Evolutionary conservation across 2,113 vertebrate species (phyloP), one percentile per base, ranked within the genome.

Genomic region (Henicopernis longicauda): DNA sequence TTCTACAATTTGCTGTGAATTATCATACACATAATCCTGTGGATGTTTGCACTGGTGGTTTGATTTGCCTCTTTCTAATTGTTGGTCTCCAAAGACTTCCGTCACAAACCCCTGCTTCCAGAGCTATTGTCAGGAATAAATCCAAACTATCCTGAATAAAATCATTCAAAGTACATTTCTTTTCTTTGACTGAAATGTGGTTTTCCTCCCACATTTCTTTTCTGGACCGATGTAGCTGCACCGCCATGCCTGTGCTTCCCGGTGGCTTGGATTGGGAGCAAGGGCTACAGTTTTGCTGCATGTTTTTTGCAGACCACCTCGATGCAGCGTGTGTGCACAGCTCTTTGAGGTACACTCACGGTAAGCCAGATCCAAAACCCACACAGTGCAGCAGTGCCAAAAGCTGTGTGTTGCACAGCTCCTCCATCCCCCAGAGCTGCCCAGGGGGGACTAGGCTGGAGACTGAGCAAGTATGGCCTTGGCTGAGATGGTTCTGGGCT

Each of bases 1-100:
- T 65, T 59, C 58, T 88, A 21, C 58, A 47, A 13, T 25, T 93
- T 80, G 96, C 90, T 96, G 93, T 97, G 97, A 94, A 94, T 88
- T 66, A 20, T 21, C 49, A 13, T n/a, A 14, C 12, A 21, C 9
- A 1, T 44, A 55, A n/a, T 70, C 78, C 62, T 22, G 25, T 66
- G 95, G 85, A 47, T 70, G 42, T 83, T 86, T 90, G 90, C 78
- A 69, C 90, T 69, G 85, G 74, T 44, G 13, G 29, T 16, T 91
- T 80, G 79, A 90, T 86, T 88, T 89, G 73, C 85, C 82, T 92
- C 88, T 86, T 70, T 54, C 58, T 58, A 14, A 23, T 15, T 36
- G 20, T 40, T 89, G 54, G 45, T 62, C 32, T 93, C 63, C 92
- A 81, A 49, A 73, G 78, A 77, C 66, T 82, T 88, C 61, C 0